A percentile compares a stretch with the other conserved stretches of the same genome.
phyloP scores from a whole-genome alignment of 92 coral and sea anemone species.

The Siderastrea siderea region DNA sequence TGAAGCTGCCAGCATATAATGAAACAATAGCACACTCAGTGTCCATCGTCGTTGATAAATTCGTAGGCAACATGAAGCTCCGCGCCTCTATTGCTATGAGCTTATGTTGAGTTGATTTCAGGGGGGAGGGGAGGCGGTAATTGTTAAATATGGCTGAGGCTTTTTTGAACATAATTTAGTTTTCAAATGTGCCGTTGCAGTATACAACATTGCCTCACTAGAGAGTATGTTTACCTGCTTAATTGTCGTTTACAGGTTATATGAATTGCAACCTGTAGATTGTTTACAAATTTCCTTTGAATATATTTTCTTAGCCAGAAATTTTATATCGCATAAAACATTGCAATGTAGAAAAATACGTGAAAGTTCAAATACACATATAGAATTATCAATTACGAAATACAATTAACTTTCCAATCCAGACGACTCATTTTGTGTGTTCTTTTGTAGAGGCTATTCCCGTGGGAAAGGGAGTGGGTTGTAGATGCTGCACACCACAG shows the following conservation, averaged over 20 bases:
- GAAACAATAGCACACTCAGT: too few relatives aligned
- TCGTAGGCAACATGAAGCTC: too few relatives aligned
- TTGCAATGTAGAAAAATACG: background rate
- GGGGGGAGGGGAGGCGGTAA: too few relatives aligned
- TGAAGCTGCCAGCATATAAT: too few relatives aligned
- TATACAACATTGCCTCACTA: background rate
- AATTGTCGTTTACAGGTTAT: background rate
- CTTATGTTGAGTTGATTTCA: background rate
- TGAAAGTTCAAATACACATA: background rate
- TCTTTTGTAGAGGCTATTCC: background rate
- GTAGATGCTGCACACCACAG: too few relatives aligned
- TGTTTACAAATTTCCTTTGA: background rate
- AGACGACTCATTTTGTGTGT: background rate
- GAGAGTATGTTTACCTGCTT: background rate
- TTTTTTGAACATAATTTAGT: too few relatives aligned
- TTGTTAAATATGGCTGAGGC: too few relatives aligned
- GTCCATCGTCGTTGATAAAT: too few relatives aligned
- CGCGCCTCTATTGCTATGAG: background rate
- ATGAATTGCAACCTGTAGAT: background rate
- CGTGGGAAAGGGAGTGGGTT: background rate
- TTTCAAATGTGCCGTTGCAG: background rate
- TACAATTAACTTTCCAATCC: background rate
- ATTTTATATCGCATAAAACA: background rate
- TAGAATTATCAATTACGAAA: too few relatives aligned
- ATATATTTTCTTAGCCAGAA: conserved; percentile 37